Conservation (phyloP, 2,888 invertebrate genomes). For the Andricus quercusramuli region DNA sequence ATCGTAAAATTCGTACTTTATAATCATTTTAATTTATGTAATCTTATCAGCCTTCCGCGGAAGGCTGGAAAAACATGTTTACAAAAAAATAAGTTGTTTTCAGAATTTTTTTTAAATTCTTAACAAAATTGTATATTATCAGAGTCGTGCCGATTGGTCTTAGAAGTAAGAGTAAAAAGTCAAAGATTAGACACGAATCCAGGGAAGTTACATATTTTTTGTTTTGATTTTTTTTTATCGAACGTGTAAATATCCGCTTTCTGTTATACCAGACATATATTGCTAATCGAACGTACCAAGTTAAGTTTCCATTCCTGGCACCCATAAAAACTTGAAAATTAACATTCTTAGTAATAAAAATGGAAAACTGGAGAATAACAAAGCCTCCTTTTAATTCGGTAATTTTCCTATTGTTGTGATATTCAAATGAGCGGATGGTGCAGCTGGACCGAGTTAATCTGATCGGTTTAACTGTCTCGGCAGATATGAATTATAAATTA, state of each 20-base stretch:
- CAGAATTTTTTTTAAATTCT: not conserved
- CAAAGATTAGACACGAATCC: constrained; percentile 23
- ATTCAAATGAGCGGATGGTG: constrained; percentile 33
- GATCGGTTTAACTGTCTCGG: constrained; percentile 25
- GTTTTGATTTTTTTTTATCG: not conserved
- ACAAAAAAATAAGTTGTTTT: not conserved
- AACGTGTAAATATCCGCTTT: constrained; percentile 8
- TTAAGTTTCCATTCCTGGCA: not conserved
- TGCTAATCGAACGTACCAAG: not conserved
- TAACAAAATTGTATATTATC: not conserved
- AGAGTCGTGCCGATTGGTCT: constrained; percentile 1
- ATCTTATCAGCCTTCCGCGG: not conserved
- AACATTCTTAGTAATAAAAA: no score
- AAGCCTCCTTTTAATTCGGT: constrained; percentile 6
- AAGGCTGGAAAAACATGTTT: not conserved
- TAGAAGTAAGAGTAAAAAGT: not conserved
- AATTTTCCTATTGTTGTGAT: constrained; percentile 34
- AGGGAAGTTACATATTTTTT: constrained; percentile 2
- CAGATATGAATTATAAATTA: not conserved
- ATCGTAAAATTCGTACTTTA: not conserved
- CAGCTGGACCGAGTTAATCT: constrained; percentile 29
- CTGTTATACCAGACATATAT: not conserved
- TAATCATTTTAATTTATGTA: not conserved
- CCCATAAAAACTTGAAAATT: no score
- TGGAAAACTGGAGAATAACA: not conserved